These are phyloP conservation scores for Actenoides hombroni DNA, from an alignment of 2,113 vertebrate genomes.

Conservation along the genomic window DNA sequence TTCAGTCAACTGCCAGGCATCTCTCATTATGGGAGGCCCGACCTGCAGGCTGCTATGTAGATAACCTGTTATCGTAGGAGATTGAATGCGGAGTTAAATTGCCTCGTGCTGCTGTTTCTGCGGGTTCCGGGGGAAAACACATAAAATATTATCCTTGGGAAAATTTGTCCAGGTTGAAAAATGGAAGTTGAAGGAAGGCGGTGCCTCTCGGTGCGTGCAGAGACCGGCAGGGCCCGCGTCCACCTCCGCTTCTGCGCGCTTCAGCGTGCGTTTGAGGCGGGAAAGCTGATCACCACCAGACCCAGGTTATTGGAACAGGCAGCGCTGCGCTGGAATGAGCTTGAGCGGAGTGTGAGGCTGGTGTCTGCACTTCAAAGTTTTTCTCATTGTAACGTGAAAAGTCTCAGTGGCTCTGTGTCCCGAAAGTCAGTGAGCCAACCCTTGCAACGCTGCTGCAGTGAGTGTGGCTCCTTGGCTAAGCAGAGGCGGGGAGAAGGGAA, in stretches of 20 bases:
- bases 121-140: background rate
- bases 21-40: slow-evolving; percentile 66
- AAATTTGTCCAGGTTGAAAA: background rate
- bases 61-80: slow-evolving; percentile 61
- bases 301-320: fast-evolving
- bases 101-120: background rate
- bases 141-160: background rate
- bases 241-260: fast-evolving
- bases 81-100: slow-evolving; percentile 9
- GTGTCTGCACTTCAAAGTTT: fast-evolving
- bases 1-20: slow-evolving; percentile 77
- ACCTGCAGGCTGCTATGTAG: slow-evolving; percentile 42
- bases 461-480: fast-evolving
- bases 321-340: background rate
- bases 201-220: background rate
- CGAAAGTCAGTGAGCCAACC: background rate
- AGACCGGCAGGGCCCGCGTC: fast-evolving
- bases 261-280: fast-evolving
- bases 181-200: background rate
- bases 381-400: fast-evolving
- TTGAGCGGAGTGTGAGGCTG: fast-evolving
- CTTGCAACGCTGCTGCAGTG: background rate
- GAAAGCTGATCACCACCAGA: fast-evolving
- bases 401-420: background rate
- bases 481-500: background rate